A percentile compares a stretch with the other conserved stretches of the same genome.
phyloP scores from a whole-genome alignment of 2,797 vertebrate species.

The Silurus aristotelis region DNA sequence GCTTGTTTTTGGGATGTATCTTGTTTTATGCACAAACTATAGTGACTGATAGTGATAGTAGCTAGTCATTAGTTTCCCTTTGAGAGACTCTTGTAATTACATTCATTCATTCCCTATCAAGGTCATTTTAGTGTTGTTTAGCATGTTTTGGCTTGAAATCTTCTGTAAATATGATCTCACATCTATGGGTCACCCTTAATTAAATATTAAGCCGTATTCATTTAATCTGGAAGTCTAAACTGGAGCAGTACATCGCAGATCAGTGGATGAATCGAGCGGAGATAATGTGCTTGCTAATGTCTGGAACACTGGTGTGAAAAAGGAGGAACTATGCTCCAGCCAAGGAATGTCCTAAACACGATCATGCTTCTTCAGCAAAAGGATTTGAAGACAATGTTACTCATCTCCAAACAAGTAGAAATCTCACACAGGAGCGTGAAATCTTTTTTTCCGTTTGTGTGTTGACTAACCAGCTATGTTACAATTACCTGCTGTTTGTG shows the following conservation, averaged over 20 bases:
- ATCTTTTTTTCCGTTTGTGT: not conserved
- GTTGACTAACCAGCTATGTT: not conserved
- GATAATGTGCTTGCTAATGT: slow-evolving; percentile 50
- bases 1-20: not conserved
- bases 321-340: slow-evolving; percentile 37
- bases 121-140: not conserved
- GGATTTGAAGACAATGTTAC: slow-evolving; percentile 10
- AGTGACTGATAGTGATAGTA: not conserved
- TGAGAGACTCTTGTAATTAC: not conserved
- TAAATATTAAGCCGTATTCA: slow-evolving; percentile 16
- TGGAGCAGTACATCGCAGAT: slow-evolving; percentile 23
- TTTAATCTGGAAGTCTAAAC: slow-evolving; percentile 19
- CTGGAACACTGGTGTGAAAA: slow-evolving; percentile 51
- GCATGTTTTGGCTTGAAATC: not conserved
- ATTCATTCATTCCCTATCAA: not conserved
- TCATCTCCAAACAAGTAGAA: not conserved
- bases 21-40: not conserved
- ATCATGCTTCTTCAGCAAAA: not conserved
- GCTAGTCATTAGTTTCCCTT: not conserved
- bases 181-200: slow-evolving; percentile 15
- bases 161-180: not conserved
- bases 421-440: not conserved
- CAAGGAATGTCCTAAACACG: slow-evolving; percentile 24
- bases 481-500: not conserved
- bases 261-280: slow-evolving; percentile 28